A percentile compares a stretch with the other conserved stretches of the same genome.
phyloP scores from a whole-genome alignment of 1,140 invertebrate species.

The Lamellibrachia luymesi region DNA sequence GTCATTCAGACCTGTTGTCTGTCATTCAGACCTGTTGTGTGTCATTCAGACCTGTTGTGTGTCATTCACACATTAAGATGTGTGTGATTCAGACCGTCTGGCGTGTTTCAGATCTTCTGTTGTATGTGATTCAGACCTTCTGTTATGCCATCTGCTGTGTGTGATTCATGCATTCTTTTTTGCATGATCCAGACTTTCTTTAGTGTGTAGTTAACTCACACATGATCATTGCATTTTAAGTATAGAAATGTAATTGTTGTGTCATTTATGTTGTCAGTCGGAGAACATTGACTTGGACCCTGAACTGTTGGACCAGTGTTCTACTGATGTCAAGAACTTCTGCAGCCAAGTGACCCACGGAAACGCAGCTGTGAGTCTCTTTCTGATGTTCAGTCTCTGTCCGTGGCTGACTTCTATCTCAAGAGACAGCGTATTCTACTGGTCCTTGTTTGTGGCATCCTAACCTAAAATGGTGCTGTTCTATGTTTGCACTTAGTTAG shows the following conservation, averaged over 20 bases:
- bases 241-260: neutral
- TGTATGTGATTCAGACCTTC: neutral
- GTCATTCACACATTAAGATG: neutral
- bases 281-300: constrained; percentile 83
- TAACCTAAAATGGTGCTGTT: too few relatives aligned
- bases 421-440: neutral
- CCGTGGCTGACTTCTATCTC: neutral
- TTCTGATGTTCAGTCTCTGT: neutral
- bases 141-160: neutral
- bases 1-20: neutral
- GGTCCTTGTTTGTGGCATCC: neutral
- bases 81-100: neutral
- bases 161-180: neutral
- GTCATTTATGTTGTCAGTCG: constrained; percentile 54
- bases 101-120: neutral
- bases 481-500: too few relatives aligned
- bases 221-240: constrained; percentile 14
- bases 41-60: neutral
- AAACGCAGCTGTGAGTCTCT: constrained; percentile 69
- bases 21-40: neutral
- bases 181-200: too few relatives aligned
- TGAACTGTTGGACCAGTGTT: constrained; percentile 72
- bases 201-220: neutral
- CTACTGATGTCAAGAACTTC: constrained; percentile 72
- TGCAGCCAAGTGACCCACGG: constrained; percentile 74